phyloP scores from a whole-genome alignment of 1,140 invertebrate species.

The Drosophila pseudoananassae region DNA sequence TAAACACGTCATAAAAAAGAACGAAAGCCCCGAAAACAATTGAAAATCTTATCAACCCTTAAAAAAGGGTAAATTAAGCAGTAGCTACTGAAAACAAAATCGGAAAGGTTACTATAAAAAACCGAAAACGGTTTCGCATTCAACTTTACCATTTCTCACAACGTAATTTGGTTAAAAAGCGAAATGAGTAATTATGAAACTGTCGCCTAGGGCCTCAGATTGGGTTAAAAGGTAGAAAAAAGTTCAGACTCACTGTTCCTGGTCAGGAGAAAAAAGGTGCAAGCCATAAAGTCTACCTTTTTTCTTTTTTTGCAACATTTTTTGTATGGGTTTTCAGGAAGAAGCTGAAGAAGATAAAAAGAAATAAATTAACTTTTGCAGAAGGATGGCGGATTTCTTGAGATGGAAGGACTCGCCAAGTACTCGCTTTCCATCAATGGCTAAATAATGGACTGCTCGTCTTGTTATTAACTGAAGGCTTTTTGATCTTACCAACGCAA shows the following conservation, averaged over 20 bases:
- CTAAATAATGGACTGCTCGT: conserved; percentile 65
- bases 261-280: conserved; percentile 34
- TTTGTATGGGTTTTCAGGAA: not conserved
- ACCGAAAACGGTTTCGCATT: conserved; percentile 32
- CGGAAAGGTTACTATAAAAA: conserved; percentile 16
- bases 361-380: conserved; percentile 51
- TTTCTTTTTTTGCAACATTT: not conserved
- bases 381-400: conserved; percentile 3
- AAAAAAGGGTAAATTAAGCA: conserved; percentile 37
- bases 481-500: conserved; percentile 69
- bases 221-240: conserved; percentile 36
- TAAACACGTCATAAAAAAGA: conserved; percentile 12
- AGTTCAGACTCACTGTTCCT: conserved; percentile 35
- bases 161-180: conserved; percentile 70
- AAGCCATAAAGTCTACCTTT: conserved; percentile 41
- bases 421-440: conserved; percentile 50
- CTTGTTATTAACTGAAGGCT: conserved; percentile 68
- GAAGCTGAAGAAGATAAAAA: conserved; percentile 5
- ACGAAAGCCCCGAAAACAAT: conserved; percentile 19
- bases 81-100: conserved; percentile 15
- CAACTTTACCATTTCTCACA: conserved; percentile 63
- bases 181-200: conserved; percentile 78
- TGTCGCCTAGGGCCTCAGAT: conserved; percentile 25
- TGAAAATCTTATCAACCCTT: conserved; percentile 32
- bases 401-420: conserved; percentile 9